Evolutionary conservation across 2,797 vertebrate species (phyloP), one percentile per base, ranked within the genome.

Genomic region (Bufotes viridis): DNA sequence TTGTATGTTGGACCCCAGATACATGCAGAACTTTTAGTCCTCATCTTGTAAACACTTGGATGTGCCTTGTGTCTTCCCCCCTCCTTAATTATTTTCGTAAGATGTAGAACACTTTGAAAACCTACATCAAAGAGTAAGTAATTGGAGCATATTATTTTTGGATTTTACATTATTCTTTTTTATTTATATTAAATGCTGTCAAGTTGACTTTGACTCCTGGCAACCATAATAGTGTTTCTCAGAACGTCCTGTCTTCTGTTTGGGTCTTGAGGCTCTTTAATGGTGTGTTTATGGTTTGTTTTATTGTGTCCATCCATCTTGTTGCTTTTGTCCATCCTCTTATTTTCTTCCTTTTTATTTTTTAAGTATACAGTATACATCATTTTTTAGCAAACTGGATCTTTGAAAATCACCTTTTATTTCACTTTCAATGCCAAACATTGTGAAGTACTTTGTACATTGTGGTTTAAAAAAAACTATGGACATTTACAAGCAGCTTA

Each of bases 91-190:
- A 10, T 72, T 34, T 34, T 72, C 26, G 9, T 69, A 17, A 34
- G 69, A 72, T 34, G 69, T 72, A 72, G 69, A 72, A 72, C 15
- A 34, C 69, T 34, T 34, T 72, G 69, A 34, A 72, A 69, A 69
- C 67, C 69, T 72, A 72, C 69, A 72, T 72, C 29, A 72, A 34
- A 72, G 29, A 34, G 34, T 34, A 7, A 34, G 29, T 72, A 72
- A 72, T 72, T 72, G 26, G 69, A 34, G 69, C 26, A 34, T 34
- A 72, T 34, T 34, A 34, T 72, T 72, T 72, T 72, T 72, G 15
- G 15, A 72, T 72, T 34, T 34, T 34, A 72, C 26, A 72, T 72
- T 72, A 72, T 72, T 18, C 69, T 72, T 72, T 34, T 34, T 34
- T 34, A 72, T 72, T 72, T 72, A 72, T 72, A 72, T 42, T 72